Evolutionary conservation across 1,140 invertebrate species (phyloP), one percentile per base, ranked within the genome.

Genomic region (Lysiphlebus fabarum): DNA sequence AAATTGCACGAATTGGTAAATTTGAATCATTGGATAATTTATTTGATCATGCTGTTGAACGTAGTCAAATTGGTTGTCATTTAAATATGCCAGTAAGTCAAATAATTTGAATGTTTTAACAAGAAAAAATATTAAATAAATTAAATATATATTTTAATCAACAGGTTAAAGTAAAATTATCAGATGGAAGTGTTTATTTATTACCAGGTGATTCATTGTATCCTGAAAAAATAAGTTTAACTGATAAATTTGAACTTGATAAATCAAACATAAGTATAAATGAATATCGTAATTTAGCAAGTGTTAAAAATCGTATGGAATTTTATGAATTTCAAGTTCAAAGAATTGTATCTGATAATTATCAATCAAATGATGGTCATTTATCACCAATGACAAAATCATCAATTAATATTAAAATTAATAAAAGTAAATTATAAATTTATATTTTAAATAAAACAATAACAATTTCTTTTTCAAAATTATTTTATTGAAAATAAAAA

Each of bases 1-100:
- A 85, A 72, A 67, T 85, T 3, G 70, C 71, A 1, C 77, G 72
- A 63, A 71, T 81, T 41, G 69, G 67, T 0, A 81, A 79, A 50
- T 80, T 82, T 54, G 61, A 70, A 38, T 63, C 68, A 11, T 63
- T 85, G 14, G 70, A 83, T 12, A 53, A 75, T 62, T 65, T 86
- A 34, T 59, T 79, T 5, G 63, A 80, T 14, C 82, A 79, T 65
- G 78, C 81, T 0, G 48, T 67, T 4, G 61, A 76, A 42, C 71
- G 78, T 9, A 72, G 70, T 12, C 63, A 62, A 42, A 66, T 68
- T 1, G 80, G 82, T 0, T 55, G 68, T 26, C 62, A 76, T 26
- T 60, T 77, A 12, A 74, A 71, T 50, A 70, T 82, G 41, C 80
- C 83, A 4, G 79, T 83, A 58, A 70, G 73, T 56, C n/a, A n/a